Conservation (phyloP, 2,797 vertebrate species). For the Neopelma chrysocephalum region DNA sequence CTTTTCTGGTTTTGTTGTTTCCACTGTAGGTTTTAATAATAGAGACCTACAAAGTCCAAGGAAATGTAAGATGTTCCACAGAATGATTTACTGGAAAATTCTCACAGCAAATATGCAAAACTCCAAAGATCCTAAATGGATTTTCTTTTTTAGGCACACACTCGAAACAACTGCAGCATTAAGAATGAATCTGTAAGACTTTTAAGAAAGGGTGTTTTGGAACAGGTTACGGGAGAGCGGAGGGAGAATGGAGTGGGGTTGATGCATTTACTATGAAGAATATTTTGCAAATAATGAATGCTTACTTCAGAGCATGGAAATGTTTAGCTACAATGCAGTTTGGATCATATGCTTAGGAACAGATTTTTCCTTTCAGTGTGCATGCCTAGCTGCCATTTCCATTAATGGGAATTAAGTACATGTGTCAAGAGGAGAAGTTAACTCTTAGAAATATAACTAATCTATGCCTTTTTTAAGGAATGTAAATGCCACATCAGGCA, state of each 20-base stretch:
- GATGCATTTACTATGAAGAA: slow-evolving; percentile 47
- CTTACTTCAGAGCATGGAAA: slow-evolving; percentile 61
- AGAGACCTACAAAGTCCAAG: slow-evolving; percentile 28
- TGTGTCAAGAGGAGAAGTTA: slow-evolving; percentile 69
- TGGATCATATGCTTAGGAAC: slow-evolving; percentile 65
- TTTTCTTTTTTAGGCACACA: slow-evolving; percentile 31
- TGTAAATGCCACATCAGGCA: slow-evolving; percentile 65
- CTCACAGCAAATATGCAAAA: slow-evolving; percentile 60
- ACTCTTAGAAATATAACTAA: slow-evolving; percentile 66
- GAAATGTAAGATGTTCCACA: slow-evolving; percentile 56
- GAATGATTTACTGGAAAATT: slow-evolving; percentile 59
- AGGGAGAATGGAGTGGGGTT: background rate
- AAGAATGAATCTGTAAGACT: background rate
- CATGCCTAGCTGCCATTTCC: slow-evolving; percentile 69
- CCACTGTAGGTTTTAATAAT: slow-evolving; percentile 47
- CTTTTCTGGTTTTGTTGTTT: slow-evolving; percentile 39
- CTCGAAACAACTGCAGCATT: slow-evolving; percentile 2
- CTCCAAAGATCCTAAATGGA: slow-evolving; percentile 29
- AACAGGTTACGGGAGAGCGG: background rate
- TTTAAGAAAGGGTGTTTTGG: slow-evolving; percentile 10
- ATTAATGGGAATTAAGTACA: slow-evolving; percentile 72
- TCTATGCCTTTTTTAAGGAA: slow-evolving; percentile 54
- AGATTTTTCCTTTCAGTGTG: slow-evolving; percentile 60
- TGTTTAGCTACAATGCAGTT: slow-evolving; percentile 66
- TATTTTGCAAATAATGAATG: slow-evolving; percentile 39